Conservation (phyloP, 2,797 vertebrate species). For the Austrolebias charrua region DNA sequence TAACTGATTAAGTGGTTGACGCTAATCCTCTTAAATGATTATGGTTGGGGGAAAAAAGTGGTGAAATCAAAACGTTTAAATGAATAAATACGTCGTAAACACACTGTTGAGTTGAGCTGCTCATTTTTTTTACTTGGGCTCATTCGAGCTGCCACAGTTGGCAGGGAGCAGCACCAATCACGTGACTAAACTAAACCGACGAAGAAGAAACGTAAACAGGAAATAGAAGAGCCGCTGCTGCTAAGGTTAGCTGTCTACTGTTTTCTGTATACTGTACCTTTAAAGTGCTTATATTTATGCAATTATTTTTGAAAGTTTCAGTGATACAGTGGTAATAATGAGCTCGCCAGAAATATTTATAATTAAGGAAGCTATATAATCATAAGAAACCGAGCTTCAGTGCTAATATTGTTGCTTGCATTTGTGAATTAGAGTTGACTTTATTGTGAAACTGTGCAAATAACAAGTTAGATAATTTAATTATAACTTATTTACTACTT, state of each 20-base stretch:
- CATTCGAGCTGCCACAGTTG: neutral
- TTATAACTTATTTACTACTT: no score
- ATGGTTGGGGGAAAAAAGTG: constrained; percentile 12
- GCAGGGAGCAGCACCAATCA: constrained; percentile 35
- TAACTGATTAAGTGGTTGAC: constrained; percentile 69
- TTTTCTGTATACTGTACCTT: neutral
- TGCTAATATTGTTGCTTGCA: neutral
- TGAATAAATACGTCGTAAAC: no score
- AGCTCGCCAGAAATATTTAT: no score
- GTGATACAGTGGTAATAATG: no score
- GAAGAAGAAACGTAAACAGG: constrained; percentile 51
- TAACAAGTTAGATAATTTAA: no score
- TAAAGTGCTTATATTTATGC: neutral
- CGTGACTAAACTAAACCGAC: neutral
- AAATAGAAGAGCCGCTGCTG: constrained; percentile 6
- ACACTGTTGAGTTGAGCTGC: neutral
- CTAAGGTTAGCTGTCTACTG: constrained; percentile 26
- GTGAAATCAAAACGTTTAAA: neutral
- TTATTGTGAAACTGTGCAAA: no score
- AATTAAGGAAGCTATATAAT: neutral
- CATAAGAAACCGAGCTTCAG: neutral
- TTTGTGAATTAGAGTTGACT: neutral
- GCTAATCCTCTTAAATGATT: constrained; percentile 75
- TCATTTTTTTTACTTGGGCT: no score
- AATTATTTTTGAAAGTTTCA: neutral